phyloP scores from a whole-genome alignment of 2,113 vertebrate species.

The Candoia aspera region DNA sequence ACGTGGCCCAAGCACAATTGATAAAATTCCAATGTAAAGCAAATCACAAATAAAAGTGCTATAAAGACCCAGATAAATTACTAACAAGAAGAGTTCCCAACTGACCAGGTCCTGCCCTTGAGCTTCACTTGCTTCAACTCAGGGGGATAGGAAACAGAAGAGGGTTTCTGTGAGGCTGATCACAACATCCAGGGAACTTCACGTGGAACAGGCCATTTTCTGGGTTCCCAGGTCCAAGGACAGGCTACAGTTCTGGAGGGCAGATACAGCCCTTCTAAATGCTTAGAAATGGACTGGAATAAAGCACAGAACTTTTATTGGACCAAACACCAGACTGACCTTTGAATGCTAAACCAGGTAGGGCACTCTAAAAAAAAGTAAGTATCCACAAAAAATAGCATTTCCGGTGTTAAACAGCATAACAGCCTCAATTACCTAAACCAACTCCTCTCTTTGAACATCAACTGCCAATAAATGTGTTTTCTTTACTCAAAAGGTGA shows the following conservation, averaged over 20 bases:
- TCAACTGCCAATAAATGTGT: background rate
- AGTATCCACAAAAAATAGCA: background rate
- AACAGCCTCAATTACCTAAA: background rate
- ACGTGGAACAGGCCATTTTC: background rate
- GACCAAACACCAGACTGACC: background rate
- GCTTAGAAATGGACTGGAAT: background rate
- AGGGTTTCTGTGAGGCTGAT: background rate
- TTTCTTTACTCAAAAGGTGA: background rate
- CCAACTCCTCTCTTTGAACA: background rate
- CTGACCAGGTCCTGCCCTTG: background rate
- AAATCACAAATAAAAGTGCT: background rate
- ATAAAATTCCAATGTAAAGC: background rate
- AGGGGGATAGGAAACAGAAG: background rate
- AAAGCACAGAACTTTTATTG: background rate
- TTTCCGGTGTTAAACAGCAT: background rate
- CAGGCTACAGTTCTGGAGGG: background rate
- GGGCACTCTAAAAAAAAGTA: background rate
- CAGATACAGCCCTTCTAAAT: background rate
- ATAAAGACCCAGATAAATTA: background rate
- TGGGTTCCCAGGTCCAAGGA: background rate
- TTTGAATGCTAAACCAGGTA: background rate
- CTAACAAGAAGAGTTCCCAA: background rate
- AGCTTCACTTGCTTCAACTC: background rate
- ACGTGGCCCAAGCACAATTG: background rate
- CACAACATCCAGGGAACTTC: background rate